Conservation (phyloP, 2,888 invertebrate genomes). For the Lepidocyrtinus sp. region DNA sequence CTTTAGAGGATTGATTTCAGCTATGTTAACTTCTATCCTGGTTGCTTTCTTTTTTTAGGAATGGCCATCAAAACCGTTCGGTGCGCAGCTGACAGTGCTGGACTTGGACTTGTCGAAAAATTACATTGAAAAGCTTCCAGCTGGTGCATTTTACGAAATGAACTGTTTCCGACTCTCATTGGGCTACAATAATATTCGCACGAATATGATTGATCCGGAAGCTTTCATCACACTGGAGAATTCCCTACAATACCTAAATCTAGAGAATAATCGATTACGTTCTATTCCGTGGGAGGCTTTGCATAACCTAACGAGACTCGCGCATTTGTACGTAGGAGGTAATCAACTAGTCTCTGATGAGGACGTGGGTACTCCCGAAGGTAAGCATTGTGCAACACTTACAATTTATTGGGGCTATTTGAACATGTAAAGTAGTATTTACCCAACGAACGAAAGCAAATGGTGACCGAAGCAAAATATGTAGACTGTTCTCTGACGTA, state of each 20-base stretch:
- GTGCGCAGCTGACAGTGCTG: slow-evolving; percentile 78
- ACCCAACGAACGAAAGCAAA: too few relatives aligned
- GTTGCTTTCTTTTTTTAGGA: slow-evolving; percentile 79
- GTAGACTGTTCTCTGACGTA: too few relatives aligned
- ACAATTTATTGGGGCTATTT: too few relatives aligned
- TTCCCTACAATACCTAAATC: slow-evolving; percentile 82
- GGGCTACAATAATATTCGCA: slow-evolving; percentile 89
- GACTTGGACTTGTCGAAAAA: slow-evolving; percentile 89
- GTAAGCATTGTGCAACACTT: too few relatives aligned
- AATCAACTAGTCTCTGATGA: slow-evolving; percentile 67
- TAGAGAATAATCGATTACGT: slow-evolving; percentile 84
- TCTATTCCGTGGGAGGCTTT: slow-evolving; percentile 82
- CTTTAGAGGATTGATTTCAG: slow-evolving; percentile 85
- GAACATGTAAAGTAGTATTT: too few relatives aligned
- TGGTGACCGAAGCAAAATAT: too few relatives aligned
- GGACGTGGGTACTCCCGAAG: slow-evolving; percentile 58
- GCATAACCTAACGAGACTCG: slow-evolving; percentile 83
- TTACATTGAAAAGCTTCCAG: slow-evolving; percentile 80
- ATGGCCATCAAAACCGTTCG: slow-evolving; percentile 66
- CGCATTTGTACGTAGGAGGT: slow-evolving; percentile 68
- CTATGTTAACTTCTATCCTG: slow-evolving; percentile 80
- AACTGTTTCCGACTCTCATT: slow-evolving; percentile 81
- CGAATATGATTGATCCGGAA: slow-evolving; percentile 85
- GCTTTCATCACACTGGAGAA: slow-evolving; percentile 80
- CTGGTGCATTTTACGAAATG: slow-evolving; percentile 80